Conservation (phyloP, 2,888 invertebrate genomes). For the Standfussiana lucernea region DNA sequence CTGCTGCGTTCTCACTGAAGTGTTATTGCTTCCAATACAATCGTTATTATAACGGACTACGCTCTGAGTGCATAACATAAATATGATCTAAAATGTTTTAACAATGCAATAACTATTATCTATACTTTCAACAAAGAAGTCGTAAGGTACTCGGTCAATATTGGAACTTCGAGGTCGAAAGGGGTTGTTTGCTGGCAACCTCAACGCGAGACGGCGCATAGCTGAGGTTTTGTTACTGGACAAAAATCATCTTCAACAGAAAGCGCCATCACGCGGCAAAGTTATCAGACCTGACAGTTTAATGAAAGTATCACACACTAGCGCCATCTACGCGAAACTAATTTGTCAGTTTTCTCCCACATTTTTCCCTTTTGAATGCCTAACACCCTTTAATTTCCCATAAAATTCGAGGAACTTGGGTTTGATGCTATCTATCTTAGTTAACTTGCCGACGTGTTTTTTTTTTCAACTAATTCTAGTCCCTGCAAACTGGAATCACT, state of each 20-base stretch:
- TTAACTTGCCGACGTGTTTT: neutral
- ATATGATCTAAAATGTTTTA: slow-evolving; percentile 63
- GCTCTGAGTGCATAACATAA: slow-evolving; percentile 65
- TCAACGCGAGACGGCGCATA: neutral
- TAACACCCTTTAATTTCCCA: neutral
- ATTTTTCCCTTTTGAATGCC: neutral
- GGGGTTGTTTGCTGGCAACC: neutral
- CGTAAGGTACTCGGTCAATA: slow-evolving; percentile 42
- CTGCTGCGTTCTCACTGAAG: slow-evolving; percentile 68
- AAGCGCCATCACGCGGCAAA: neutral
- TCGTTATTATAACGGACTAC: slow-evolving; percentile 50
- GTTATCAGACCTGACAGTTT: too few species aligned
- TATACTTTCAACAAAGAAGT: slow-evolving; percentile 32
- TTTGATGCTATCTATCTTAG: too few species aligned
- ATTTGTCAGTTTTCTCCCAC: neutral
- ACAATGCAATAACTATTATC: slow-evolving; percentile 58
- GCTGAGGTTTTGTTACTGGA: neutral
- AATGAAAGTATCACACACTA: neutral
- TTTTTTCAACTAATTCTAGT: neutral
- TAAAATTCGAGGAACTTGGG: neutral
- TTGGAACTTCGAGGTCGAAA: slow-evolving; percentile 15
- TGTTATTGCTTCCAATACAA: slow-evolving; percentile 78
- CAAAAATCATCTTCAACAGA: neutral
- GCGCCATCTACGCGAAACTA: neutral
- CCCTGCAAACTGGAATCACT: neutral